Percentiles rank a stretch among this genome's conserved stretches.
phyloP scores from a whole-genome alignment of 1,140 invertebrate species.

The Sitodiplosis mosellana region DNA sequence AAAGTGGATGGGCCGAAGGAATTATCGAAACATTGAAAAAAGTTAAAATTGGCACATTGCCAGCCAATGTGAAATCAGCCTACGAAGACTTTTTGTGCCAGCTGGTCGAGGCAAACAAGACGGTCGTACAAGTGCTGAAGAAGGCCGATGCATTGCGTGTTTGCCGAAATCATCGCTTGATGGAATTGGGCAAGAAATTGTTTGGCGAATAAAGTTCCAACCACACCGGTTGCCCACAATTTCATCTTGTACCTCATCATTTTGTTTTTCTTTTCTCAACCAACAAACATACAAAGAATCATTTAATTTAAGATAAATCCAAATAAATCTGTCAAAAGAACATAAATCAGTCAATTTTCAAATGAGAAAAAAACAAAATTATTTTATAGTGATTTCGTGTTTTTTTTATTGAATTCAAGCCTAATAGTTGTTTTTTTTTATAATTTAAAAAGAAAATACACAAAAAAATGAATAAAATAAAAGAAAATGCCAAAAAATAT shows the following conservation, averaged over 20 bases:
- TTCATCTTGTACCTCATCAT: not conserved
- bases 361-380: not conserved
- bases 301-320: not conserved
- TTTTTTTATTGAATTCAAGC: too few species aligned
- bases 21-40: slow-evolving; percentile 62
- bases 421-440: too few species aligned
- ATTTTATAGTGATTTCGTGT: too few species aligned
- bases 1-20: slow-evolving; percentile 80
- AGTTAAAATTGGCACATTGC: slow-evolving; percentile 61
- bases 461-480: too few species aligned
- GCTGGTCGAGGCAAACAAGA: slow-evolving; percentile 61
- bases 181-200: slow-evolving; percentile 69
- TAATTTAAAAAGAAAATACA: too few species aligned
- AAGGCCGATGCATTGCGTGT: slow-evolving; percentile 64
- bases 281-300: not conserved
- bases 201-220: slow-evolving; percentile 49
- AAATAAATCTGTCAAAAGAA: not conserved
- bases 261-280: not conserved
- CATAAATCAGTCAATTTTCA: not conserved
- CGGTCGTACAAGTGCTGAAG: slow-evolving; percentile 55
- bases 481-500: too few species aligned
- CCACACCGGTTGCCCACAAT: not conserved
- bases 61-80: slow-evolving; percentile 66
- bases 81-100: slow-evolving; percentile 78
- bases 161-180: slow-evolving; percentile 68